These are phyloP conservation scores for Mylabris sibirica DNA, from an alignment of 2,888 invertebrate genomes.

Conservation along the genomic window DNA sequence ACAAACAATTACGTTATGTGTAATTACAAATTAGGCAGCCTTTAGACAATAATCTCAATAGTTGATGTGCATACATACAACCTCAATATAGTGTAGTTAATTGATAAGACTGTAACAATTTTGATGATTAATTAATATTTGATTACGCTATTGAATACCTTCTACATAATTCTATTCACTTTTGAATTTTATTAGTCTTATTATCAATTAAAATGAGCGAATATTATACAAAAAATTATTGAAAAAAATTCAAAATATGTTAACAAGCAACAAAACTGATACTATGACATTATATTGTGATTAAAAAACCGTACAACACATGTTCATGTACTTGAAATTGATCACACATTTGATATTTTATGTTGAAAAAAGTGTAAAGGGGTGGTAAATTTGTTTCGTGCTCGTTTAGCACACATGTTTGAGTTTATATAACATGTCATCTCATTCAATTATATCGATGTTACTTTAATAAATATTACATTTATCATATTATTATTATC, in stretches of 20 bases:
- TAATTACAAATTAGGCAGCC: not conserved
- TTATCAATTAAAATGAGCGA: too few species aligned
- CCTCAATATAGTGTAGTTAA: not conserved
- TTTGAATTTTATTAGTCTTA: not conserved
- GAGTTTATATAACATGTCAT: not conserved
- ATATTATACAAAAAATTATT: not conserved
- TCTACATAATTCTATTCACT: not conserved
- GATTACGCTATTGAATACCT: not conserved
- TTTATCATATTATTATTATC: not conserved
- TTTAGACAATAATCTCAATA: not conserved
- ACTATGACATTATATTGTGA: not conserved
- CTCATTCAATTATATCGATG: not conserved
- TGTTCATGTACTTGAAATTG: not conserved
- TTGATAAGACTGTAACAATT: not conserved
- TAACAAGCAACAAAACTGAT: not conserved
- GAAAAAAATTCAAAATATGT: not conserved
- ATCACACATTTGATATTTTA: not conserved
- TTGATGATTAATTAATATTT: not conserved
- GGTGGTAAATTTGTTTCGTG: constrained; percentile 10
- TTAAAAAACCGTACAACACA: not conserved
- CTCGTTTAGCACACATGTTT: not conserved
- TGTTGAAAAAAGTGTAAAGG: not conserved
- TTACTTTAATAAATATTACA: not conserved
- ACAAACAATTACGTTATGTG: not conserved
- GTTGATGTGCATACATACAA: not conserved